Evolutionary conservation across 2,888 invertebrate species (phyloP), one percentile per base, ranked within the genome.

Genomic region (Apamea epomidion): DNA sequence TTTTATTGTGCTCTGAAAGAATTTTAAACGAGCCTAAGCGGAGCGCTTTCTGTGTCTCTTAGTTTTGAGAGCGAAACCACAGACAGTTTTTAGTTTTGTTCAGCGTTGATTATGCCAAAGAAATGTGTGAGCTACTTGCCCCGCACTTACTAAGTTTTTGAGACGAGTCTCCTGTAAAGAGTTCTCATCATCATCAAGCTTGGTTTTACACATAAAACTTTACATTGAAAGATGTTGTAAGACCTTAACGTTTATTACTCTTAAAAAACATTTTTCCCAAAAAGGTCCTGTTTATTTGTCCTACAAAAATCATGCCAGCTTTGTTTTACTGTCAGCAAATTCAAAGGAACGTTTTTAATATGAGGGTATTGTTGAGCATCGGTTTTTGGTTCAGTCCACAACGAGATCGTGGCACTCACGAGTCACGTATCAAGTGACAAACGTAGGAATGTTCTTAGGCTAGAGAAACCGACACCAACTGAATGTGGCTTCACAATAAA

Each of bases 351-450:
- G 65, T 77, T 80, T 87, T 78, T 85, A 69, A 80, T 86, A 85
- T 78, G 72, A 76, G 76, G 72, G 76, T 78, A 42, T 78, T 78
- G 67, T 80, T 74, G 76, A 87, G 60, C 70, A 80, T 78, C 70
- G 81, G 82, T 78, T 78, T 80, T 80, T 82, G 80, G 82, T 84
- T 88, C 78, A 83, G 68, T 78, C 82, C 79, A 79, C 88, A 87
- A 73, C 78, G 64, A 80, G 80, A 81, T 74, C 83, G 78, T 62
- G 70, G 78, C 72, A 83, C 83, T 81, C 79, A 68, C 81, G 48
- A 83, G 78, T 79, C 86, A 84, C 84, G 83, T 87, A 86, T 89
- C 83, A 80, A 82, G 79, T 88, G 84, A 85, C 88, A 89, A 80
- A 81, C 79, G 82, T 67, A 69, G 85, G 87, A 89, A 89, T 86